phyloP scores from a whole-genome alignment of 2,888 invertebrate genomes.

The Eueremaeus valkanovi region DNA sequence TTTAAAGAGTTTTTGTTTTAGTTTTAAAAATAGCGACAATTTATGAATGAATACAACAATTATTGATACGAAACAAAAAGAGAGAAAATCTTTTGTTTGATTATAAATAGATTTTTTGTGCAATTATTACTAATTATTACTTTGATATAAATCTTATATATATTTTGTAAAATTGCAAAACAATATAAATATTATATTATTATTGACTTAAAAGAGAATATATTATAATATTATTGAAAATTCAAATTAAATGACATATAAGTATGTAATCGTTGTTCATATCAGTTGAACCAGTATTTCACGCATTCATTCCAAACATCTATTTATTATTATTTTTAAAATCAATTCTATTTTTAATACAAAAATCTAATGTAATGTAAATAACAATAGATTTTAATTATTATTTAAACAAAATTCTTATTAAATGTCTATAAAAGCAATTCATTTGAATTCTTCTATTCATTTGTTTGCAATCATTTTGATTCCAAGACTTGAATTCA shows the following conservation, averaged over 20 bases:
- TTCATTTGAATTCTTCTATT: too few species aligned
- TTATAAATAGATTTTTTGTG: slow-evolving; percentile 8
- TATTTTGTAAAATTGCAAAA: neutral
- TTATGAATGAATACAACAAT: neutral
- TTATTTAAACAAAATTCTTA: too few species aligned
- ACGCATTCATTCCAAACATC: too few species aligned
- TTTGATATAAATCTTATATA: slow-evolving; percentile 1
- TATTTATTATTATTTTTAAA: too few species aligned
- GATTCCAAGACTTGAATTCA: too few species aligned
- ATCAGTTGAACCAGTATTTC: neutral
- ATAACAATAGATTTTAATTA: too few species aligned
- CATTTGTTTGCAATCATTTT: too few species aligned
- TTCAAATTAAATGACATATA: neutral
- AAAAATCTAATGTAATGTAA: too few species aligned
- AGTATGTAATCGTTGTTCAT: neutral
- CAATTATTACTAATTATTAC: neutral
- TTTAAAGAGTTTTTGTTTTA: neutral
- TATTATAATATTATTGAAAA: neutral
- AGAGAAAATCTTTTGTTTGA: too few species aligned
- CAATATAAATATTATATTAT: neutral
- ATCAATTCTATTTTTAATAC: too few species aligned
- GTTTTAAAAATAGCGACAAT: neutral
- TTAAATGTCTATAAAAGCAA: too few species aligned
- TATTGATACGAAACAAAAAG: neutral
- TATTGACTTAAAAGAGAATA: neutral